Evolutionary conservation across 2,797 vertebrate genomes (phyloP).

Genomic region (Chelon auratus): DNA sequence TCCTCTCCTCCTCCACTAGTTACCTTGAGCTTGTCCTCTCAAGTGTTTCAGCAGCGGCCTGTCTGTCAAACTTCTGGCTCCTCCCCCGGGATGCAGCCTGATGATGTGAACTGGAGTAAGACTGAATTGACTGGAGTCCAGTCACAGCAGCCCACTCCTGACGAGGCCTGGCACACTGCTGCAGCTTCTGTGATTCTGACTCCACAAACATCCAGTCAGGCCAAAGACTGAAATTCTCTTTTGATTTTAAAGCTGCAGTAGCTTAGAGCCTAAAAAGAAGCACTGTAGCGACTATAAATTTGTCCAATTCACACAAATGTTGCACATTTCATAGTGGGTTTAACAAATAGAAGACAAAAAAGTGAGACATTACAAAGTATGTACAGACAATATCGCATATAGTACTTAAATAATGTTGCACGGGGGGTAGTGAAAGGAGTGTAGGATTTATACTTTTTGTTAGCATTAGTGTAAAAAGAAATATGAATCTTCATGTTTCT

Average conservation of each 20-base stretch:
- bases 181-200: slow-evolving; percentile 7
- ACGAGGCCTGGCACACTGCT: slow-evolving; percentile 29
- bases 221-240: background rate
- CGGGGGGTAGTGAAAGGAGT: background rate
- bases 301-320: background rate
- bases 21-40: slow-evolving; percentile 70
- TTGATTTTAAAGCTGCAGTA: slow-evolving; percentile 11
- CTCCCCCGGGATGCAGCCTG: slow-evolving; percentile 57
- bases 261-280: background rate
- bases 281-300: background rate
- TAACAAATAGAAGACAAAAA: background rate
- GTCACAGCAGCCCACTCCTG: slow-evolving; percentile 41
- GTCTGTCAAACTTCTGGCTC: slow-evolving; percentile 64
- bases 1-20: slow-evolving; percentile 36
- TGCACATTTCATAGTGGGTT: background rate
- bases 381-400: background rate
- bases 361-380: background rate
- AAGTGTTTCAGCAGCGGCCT: slow-evolving; percentile 48
- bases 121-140: slow-evolving; percentile 46
- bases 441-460: no score
- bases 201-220: slow-evolving; percentile 21
- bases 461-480: no score
- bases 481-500: no score
- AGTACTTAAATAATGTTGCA: background rate
- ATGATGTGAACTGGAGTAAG: slow-evolving; percentile 59